Evolutionary conservation across 2,888 invertebrate species (phyloP).

Genomic region (Neocrepidodera transversa): DNA sequence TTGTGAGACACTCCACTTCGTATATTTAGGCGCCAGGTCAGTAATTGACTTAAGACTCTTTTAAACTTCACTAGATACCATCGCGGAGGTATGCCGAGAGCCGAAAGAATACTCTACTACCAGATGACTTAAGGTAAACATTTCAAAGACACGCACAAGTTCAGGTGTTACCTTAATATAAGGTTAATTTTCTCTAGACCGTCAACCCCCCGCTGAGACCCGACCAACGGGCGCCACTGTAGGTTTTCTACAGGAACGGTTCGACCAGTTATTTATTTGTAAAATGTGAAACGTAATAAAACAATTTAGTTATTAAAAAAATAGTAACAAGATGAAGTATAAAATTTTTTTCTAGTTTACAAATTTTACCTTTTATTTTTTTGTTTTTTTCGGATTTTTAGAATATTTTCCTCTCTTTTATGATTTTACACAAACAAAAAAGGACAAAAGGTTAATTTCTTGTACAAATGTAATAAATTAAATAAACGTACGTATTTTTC

Average conservation of each 20-base stretch:
- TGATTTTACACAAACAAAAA: too few species aligned
- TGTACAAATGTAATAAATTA: too few species aligned
- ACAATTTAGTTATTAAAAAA: too few species aligned
- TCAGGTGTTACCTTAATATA: conserved; percentile 28
- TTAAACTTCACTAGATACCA: conserved; percentile 19
- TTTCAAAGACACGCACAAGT: conserved; percentile 6
- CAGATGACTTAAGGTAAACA: conserved; percentile 21
- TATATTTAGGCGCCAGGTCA: conserved; percentile 42
- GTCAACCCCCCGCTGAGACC: conserved; percentile 47
- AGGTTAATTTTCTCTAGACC: conserved; percentile 26
- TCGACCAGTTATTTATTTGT: too few species aligned
- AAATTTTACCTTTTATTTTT: too few species aligned
- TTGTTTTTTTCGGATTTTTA: too few species aligned
- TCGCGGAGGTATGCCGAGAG: conserved; percentile 8
- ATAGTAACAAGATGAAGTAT: too few species aligned
- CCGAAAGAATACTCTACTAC: conserved; percentile 15
- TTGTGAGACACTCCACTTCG: conserved; percentile 25
- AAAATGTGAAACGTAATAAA: too few species aligned
- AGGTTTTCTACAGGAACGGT: conserved; percentile 9
- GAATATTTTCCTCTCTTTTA: too few species aligned
- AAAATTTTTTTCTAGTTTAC: too few species aligned
- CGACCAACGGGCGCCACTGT: conserved; percentile 50
- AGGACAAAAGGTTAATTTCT: too few species aligned
- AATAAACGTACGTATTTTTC: too few species aligned
- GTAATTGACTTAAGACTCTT: conserved; percentile 29